phyloP scores from a whole-genome alignment of 2,888 invertebrate genomes.

The Platerodrilus igneus region DNA sequence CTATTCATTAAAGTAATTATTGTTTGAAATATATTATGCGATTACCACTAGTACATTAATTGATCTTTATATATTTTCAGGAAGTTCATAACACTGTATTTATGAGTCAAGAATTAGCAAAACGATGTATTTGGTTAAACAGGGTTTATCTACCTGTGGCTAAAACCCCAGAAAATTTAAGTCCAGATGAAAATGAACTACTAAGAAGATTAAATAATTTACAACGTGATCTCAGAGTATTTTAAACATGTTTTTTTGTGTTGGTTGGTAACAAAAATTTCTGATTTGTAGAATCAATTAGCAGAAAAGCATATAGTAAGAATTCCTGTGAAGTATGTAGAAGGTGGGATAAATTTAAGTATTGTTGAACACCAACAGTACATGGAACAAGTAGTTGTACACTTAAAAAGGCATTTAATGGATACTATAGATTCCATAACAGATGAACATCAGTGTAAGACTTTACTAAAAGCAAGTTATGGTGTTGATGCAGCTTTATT shows the following conservation, averaged over 20 bases:
- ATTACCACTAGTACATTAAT: too few relatives aligned
- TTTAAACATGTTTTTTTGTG: constrained; percentile 22
- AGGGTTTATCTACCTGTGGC: constrained; percentile 56
- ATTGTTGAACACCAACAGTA: constrained; percentile 60
- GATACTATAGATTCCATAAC: constrained; percentile 64
- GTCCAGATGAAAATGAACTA: constrained; percentile 59
- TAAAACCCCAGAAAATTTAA: constrained; percentile 54
- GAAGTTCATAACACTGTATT: constrained; percentile 78
- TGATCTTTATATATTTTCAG: constrained; percentile 41
- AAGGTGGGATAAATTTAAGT: constrained; percentile 50
- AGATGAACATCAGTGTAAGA: constrained; percentile 61
- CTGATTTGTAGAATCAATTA: constrained; percentile 57
- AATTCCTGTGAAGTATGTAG: constrained; percentile 53
- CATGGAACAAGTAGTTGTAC: constrained; percentile 58
- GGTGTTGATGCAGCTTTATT: constrained; percentile 61
- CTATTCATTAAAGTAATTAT: background rate
- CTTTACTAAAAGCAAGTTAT: constrained; percentile 55
- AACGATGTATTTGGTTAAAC: constrained; percentile 76
- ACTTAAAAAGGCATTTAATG: constrained; percentile 63
- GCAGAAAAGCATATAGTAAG: constrained; percentile 69
- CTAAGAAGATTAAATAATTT: constrained; percentile 64
- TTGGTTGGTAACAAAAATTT: constrained; percentile 1
- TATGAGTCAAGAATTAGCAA: constrained; percentile 73
- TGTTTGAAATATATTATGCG: background rate
- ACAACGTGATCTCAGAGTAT: constrained; percentile 71